phyloP scores from a whole-genome alignment of 2,797 vertebrate species.

The Yasuhikotakia modesta region DNA sequence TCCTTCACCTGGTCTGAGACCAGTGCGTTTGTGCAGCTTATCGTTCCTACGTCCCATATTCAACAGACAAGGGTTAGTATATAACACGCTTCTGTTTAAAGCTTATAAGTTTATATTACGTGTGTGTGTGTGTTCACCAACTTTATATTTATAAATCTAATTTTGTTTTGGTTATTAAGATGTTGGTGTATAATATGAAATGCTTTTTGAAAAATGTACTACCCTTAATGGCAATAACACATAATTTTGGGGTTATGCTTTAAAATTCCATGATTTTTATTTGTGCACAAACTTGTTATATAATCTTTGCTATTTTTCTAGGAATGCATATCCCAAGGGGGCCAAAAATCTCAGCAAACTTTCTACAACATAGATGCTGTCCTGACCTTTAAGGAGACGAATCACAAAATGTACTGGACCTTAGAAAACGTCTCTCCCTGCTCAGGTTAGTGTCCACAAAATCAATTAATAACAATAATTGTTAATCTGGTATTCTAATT shows the following conservation, averaged over 20 bases:
- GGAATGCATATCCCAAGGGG: constrained; percentile 60
- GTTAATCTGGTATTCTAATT: neutral
- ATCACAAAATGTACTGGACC: constrained; percentile 74
- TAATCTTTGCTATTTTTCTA: constrained; percentile 36
- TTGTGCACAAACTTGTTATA: too few relatives aligned
- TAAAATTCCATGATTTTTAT: too few relatives aligned
- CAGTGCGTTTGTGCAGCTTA: constrained; percentile 65
- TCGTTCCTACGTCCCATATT: constrained; percentile 61
- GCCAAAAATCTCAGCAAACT: constrained; percentile 60
- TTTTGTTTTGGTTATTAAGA: too few relatives aligned
- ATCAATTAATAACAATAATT: neutral
- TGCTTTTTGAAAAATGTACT: too few relatives aligned
- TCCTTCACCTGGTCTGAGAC: constrained; percentile 67
- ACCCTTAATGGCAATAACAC: too few relatives aligned
- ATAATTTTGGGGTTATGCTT: too few relatives aligned
- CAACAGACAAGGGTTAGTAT: constrained; percentile 69
- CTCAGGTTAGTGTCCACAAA: constrained; percentile 65
- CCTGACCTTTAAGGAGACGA: constrained; percentile 74
- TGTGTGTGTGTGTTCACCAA: too few relatives aligned
- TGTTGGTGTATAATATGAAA: too few relatives aligned
- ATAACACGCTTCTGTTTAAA: neutral
- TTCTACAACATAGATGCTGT: constrained; percentile 73
- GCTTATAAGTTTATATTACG: too few relatives aligned
- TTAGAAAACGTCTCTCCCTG: constrained; percentile 76
- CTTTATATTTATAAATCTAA: too few relatives aligned